Evolutionary conservation across 2,797 vertebrate genomes (phyloP).

Genomic region (Pagetopsis macropterus): DNA sequence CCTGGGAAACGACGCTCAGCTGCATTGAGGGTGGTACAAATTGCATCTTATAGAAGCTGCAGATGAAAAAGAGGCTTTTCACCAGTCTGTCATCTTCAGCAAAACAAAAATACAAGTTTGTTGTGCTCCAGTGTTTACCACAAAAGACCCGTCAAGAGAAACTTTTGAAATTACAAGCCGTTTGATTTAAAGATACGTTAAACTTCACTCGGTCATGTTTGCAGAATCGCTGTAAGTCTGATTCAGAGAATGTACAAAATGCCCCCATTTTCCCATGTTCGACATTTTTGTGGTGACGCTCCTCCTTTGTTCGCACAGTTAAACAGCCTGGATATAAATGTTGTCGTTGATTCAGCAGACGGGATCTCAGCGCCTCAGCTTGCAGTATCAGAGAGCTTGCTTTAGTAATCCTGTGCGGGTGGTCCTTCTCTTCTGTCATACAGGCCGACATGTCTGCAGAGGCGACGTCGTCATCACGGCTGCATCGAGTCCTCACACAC

Average conservation of each 20-base stretch:
- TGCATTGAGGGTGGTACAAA: background rate
- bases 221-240: conserved; percentile 9
- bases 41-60: conserved; percentile 12
- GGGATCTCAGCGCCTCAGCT: conserved; percentile 10
- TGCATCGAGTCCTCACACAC: conserved; percentile 24
- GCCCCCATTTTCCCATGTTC: conserved; percentile 35
- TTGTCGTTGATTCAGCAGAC: conserved; percentile 44
- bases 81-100: conserved; percentile 29
- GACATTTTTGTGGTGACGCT: conserved; percentile 49
- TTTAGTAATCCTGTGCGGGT: conserved; percentile 51
- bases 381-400: conserved; percentile 19
- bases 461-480: conserved; percentile 48
- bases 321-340: conserved; percentile 26
- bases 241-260: background rate
- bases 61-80: conserved; percentile 26
- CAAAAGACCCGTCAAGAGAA: conserved; percentile 37
- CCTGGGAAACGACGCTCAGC: background rate
- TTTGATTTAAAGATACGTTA: conserved; percentile 37
- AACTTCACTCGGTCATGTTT: conserved; percentile 33
- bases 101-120: conserved; percentile 29
- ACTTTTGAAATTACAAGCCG: conserved; percentile 36
- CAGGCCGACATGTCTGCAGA: conserved; percentile 32
- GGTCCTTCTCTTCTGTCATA: conserved; percentile 51
- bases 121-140: conserved; percentile 33
- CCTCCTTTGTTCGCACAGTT: conserved; percentile 41